phyloP scores from a whole-genome alignment of 2,113 vertebrate genomes.

The Xenus cinereus region DNA sequence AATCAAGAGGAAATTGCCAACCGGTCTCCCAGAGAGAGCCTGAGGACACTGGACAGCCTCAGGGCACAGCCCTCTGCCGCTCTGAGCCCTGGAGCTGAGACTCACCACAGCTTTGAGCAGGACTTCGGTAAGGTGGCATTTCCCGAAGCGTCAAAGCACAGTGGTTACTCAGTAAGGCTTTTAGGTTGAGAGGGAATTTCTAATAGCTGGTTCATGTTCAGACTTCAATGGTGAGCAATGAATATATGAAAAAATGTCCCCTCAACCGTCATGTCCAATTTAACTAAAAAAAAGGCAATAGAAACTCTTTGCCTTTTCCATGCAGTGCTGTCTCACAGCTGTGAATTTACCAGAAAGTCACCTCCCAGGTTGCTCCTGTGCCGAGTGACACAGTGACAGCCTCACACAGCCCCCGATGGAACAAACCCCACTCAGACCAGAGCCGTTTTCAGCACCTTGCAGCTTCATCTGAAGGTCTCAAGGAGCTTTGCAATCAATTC shows the following conservation, averaged over 20 bases:
- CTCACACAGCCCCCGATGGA: accelerated
- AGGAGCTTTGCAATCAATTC: neutral
- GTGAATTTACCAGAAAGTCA: neutral
- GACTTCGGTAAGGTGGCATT: slow-evolving; percentile 24
- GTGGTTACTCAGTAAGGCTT: neutral
- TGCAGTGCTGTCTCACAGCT: neutral
- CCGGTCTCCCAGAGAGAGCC: neutral
- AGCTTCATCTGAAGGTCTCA: neutral
- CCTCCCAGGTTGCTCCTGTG: neutral
- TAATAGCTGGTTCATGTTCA: neutral
- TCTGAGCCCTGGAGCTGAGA: neutral
- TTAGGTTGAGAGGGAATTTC: neutral
- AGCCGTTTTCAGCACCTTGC: neutral
- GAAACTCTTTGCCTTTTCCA: neutral
- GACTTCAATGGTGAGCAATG: neutral
- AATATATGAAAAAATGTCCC: neutral
- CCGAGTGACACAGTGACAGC: neutral
- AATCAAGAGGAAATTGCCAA: neutral
- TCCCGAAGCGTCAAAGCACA: neutral
- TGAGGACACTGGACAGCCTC: neutral
- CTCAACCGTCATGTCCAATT: neutral
- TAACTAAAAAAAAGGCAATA: neutral
- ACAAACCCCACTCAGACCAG: neutral
- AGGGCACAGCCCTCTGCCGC: neutral
- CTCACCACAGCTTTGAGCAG: neutral